Percentiles rank a stretch among this genome's conserved stretches.
Evolutionary conservation across 92 coral and sea anemone species (phyloP).

Genomic region (Parazoanthus darwini): DNA sequence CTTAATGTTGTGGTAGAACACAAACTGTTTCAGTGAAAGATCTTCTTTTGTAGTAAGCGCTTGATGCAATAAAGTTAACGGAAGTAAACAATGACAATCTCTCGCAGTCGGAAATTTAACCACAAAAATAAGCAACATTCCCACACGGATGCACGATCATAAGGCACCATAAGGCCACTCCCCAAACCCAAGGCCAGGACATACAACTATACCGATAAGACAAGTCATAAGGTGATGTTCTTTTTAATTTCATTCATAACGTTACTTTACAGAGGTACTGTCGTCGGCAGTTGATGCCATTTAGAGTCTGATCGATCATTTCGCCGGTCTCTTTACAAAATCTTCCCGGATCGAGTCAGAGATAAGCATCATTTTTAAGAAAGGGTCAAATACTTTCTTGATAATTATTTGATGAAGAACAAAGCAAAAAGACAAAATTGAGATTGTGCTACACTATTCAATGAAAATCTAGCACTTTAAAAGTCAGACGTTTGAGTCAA

Average conservation of each 20-base stretch:
- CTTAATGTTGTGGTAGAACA: background rate
- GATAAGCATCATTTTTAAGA: background rate
- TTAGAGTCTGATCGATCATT: background rate
- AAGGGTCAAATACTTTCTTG: background rate
- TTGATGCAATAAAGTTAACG: background rate
- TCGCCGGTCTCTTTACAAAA: background rate
- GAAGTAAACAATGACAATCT: background rate
- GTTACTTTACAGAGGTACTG: background rate
- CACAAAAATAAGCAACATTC: background rate
- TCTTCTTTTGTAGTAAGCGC: background rate
- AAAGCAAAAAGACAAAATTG: background rate
- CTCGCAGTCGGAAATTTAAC: background rate
- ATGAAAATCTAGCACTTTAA: background rate
- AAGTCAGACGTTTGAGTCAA: background rate
- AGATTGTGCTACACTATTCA: background rate
- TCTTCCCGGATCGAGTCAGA: background rate
- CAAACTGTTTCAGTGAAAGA: constrained; percentile 16
- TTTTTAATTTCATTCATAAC: background rate
- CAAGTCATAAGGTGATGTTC: background rate
- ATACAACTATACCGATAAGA: background rate
- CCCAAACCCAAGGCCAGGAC: background rate
- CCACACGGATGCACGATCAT: background rate
- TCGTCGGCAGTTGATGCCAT: background rate
- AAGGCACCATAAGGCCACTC: background rate
- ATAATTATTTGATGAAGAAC: background rate